Base-by-base conservation (phyloP, 2,888 invertebrate species). In the Stenotaenia linearis region DNA sequence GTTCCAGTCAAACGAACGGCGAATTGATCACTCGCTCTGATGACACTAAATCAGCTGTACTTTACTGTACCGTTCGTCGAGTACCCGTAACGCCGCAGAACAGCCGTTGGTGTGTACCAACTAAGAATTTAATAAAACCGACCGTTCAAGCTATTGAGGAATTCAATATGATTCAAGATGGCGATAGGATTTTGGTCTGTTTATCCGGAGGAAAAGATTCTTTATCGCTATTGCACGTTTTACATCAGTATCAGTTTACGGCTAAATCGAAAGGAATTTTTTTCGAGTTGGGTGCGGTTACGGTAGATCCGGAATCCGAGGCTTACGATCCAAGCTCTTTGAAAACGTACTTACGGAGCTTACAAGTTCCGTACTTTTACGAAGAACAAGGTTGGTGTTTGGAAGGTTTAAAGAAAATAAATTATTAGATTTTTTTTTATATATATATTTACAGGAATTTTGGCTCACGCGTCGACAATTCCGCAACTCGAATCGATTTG, bases 121-220 rank as follows among this genome's bases (percentile, higher is more conserved):
- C 94, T 0, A 93, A 93, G 84, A 89, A 90, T 74, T 90, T 96
- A 61, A 94, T 95, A 92, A 93, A 93, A 84, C 91, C 92, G 12
- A 90, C 92, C 10, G 89, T 94, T 10, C 93, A 93, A 91, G 95
- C 94, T 0, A 88, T 95, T 77, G 91, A 91, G 81, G 93, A 94
- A 84, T 94, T 91, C 86, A 90, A 91, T 81, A 96, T 96, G 95
- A 90, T 96, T 80, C 89, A 90, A 78, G 90, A 93, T 82, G 93
- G 93, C 1, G 96, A 96, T 85, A 90, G 91, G 81, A 91, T 96
- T 18, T 88, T 96, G 84, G 91, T 96, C 15, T 95, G 96, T 85
- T 87, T 96, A 74, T 94, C 95, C 0, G 94, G 93, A 0, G 93
- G 93, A 1, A 92, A 92, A 82, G 92, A 93, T 84, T 95, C 95